Base-by-base conservation (phyloP, 2,113 vertebrate species). In the Coturnix japonica region DNA sequence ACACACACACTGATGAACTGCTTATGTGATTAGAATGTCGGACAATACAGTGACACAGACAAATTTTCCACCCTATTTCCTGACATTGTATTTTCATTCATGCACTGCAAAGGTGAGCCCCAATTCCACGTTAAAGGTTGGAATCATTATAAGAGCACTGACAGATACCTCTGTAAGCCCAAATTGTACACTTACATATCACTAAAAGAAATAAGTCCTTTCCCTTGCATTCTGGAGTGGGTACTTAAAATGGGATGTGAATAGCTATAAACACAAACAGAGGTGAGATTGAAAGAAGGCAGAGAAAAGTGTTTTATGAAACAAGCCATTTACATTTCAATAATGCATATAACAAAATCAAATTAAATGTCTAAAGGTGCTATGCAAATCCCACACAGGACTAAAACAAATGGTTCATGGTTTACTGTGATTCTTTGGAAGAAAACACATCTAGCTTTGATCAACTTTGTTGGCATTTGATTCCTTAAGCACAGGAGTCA, bases 51-150 rank as follows among this genome's bases (percentile, higher is more conserved):
- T 9, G 6, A 94, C 93, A 94, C 64, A 89, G 85, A 86, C 37
- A 76, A 91, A 96, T 96, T 97, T 97, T 97, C 96, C 94, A 97
- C 96, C 95, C 96, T 96, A 95, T 88, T 97, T 98, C 93, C 94
- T 90, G 64, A 96, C 69, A 88, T 87, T 86, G 75, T 66, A 23
- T 47, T 60, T 70, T 91, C 87, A 60, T 57, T 79, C 49, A 81
- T 60, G 71, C 73, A 84, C 37, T 81, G 66, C 76, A 53, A 89
- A 85, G 73, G 87, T 67, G 25, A 93, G 74, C 25, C 65, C 67
- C 63, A 47, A 20, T 54, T 51, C 26, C 28, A 47, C 16, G 22
- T 75, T 61, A 64, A 76, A 15, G 11, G 5, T 7, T 65, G 71
- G 39, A 65, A 78, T 63, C 12, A 0, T 73, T 51, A 6, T 15